Percentiles rank a stretch among this genome's conserved stretches.
Evolutionary conservation across 2,797 vertebrate species (phyloP).

Genomic region (Eulemur albifrons): DNA sequence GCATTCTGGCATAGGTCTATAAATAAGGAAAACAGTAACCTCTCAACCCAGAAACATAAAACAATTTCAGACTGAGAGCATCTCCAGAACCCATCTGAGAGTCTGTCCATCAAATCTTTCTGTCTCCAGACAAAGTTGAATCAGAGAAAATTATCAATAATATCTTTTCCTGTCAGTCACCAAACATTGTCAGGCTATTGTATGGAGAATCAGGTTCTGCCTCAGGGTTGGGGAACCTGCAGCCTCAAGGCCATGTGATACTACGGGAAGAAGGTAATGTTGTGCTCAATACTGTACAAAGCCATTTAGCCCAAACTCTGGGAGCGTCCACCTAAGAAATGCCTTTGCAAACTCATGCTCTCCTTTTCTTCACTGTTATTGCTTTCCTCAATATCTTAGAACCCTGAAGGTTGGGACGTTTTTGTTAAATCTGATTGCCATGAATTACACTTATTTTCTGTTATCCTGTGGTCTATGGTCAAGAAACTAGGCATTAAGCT

Average conservation of each 20-base stretch:
- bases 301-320: not conserved
- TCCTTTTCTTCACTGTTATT: not conserved
- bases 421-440: constrained; percentile 19
- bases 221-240: not conserved
- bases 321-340: not conserved
- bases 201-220: not conserved
- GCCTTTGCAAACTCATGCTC: not conserved
- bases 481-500: too few species aligned
- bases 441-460: not conserved
- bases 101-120: not conserved
- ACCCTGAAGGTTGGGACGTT: not conserved
- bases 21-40: not conserved
- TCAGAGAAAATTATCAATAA: not conserved
- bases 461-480: not conserved
- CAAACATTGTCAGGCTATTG: not conserved
- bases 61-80: not conserved
- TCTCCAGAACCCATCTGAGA: not conserved
- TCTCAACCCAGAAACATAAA: not conserved
- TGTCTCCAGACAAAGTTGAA: not conserved
- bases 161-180: not conserved
- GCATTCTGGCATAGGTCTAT: not conserved
- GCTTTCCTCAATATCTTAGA: not conserved
- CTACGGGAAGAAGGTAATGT: not conserved
- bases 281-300: not conserved
- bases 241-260: not conserved